phyloP scores from a whole-genome alignment of 2,888 invertebrate species.

The Electrophaes corylata region DNA sequence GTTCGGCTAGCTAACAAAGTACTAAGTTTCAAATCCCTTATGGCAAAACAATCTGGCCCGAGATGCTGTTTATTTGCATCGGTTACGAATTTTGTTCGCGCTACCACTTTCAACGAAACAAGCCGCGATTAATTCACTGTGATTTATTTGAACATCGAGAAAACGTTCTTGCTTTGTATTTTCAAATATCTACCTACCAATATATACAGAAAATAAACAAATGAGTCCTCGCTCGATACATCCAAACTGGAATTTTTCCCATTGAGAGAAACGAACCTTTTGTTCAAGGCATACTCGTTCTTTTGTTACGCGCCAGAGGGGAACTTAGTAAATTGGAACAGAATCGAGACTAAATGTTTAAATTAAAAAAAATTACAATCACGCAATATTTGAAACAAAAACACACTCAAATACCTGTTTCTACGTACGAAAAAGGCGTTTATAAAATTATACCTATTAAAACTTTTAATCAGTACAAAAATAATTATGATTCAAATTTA shows the following conservation, averaged over 20 bases:
- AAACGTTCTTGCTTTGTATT: constrained; percentile 44
- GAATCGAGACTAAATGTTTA: no score
- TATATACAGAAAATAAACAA: constrained; percentile 40
- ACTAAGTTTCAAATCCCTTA: constrained; percentile 51
- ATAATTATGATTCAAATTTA: background rate
- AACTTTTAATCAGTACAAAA: constrained; percentile 1
- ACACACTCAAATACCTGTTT: background rate
- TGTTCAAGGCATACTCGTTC: constrained; percentile 22
- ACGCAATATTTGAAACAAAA: constrained; percentile 7
- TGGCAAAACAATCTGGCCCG: constrained; percentile 55
- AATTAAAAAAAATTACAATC: constrained; percentile 4
- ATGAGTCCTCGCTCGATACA: constrained; percentile 33
- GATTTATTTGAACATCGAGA: constrained; percentile 53
- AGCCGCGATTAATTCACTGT: constrained; percentile 63
- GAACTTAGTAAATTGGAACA: constrained; percentile 22
- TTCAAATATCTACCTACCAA: constrained; percentile 39
- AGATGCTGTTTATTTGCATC: constrained; percentile 60
- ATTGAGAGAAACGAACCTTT: constrained; percentile 32
- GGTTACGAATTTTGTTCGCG: constrained; percentile 51
- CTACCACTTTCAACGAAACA: constrained; percentile 54
- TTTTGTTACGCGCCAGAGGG: constrained; percentile 20
- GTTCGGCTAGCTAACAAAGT: constrained; percentile 15
- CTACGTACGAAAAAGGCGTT: background rate
- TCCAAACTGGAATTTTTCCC: constrained; percentile 39
- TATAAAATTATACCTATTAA: constrained; percentile 9